phyloP scores from a whole-genome alignment of 2,797 vertebrate species.

The Melanogrammus aeglefinus region DNA sequence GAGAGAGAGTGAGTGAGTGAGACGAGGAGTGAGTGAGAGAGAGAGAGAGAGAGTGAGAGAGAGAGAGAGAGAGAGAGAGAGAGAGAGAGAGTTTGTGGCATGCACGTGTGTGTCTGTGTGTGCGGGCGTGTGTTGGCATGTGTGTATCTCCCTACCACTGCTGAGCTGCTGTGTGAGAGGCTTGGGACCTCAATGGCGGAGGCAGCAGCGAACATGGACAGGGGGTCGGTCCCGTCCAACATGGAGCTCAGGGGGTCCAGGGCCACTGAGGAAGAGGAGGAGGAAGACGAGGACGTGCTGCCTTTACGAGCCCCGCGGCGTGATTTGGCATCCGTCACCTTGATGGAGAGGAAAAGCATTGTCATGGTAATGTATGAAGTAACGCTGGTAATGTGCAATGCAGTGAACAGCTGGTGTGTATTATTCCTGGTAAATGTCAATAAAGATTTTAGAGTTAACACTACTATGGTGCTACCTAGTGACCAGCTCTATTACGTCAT shows the following conservation, averaged over 20 bases:
- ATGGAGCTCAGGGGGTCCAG: constrained; percentile 89
- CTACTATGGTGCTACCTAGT: no score
- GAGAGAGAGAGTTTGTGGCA: no score
- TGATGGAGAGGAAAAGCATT: not conserved
- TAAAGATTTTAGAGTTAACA: no score
- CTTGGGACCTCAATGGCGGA: constrained; percentile 53
- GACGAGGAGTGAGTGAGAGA: no score
- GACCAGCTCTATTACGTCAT: not conserved
- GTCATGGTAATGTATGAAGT: no score
- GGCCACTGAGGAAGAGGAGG: constrained; percentile 84
- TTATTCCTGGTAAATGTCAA: no score
- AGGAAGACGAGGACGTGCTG: constrained; percentile 88
- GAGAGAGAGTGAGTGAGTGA: no score
- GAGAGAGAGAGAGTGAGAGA: no score
- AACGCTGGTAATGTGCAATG: no score
- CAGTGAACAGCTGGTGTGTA: no score
- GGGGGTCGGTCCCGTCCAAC: constrained; percentile 90
- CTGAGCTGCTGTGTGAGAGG: constrained; percentile 59
- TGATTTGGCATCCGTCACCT: constrained; percentile 90
- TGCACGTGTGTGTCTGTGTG: not conserved
- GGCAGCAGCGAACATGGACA: constrained; percentile 89
- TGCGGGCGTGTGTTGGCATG: not conserved
- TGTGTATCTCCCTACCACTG: constrained; percentile 58
- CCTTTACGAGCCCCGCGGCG: constrained; percentile 86
- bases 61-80: no score